A percentile compares a stretch with the other conserved stretches of the same genome.
Evolutionary conservation across 35 echinoderm and acorn worm genomes (phyloP).

Genomic region (Apostichopus californicus): DNA sequence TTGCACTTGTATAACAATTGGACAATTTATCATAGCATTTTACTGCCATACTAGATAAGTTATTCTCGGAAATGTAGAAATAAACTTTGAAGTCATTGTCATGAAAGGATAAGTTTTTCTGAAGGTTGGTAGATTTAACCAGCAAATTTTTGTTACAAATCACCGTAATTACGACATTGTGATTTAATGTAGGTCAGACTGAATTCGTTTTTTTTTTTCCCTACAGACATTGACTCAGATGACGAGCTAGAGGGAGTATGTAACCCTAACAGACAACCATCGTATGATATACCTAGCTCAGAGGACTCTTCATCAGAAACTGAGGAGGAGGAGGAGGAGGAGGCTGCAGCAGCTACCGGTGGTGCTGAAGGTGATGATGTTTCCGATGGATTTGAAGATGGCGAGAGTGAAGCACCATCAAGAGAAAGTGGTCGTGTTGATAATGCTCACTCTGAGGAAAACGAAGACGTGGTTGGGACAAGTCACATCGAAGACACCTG

Average conservation of each 20-base stretch:
- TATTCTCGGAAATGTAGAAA: too few species aligned
- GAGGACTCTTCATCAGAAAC: conserved; percentile 47
- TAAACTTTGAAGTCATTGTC: too few species aligned
- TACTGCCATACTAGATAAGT: too few species aligned
- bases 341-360: neutral
- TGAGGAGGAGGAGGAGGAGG: conserved; percentile 50
- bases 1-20: too few species aligned
- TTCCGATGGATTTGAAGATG: neutral
- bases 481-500: neutral
- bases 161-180: neutral
- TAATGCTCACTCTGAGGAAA: neutral
- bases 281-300: conserved; percentile 70
- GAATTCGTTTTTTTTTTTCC: neutral
- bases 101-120: too few species aligned
- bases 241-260: conserved; percentile 66
- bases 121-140: neutral
- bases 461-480: neutral
- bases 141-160: neutral
- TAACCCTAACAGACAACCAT: conserved; percentile 81
- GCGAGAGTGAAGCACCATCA: neutral
- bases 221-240: conserved; percentile 47
- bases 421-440: neutral
- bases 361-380: neutral
- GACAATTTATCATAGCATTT: too few species aligned
- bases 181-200: neutral